Conservation (phyloP, 2,113 vertebrate genomes). For the Corythaeola cristata region DNA sequence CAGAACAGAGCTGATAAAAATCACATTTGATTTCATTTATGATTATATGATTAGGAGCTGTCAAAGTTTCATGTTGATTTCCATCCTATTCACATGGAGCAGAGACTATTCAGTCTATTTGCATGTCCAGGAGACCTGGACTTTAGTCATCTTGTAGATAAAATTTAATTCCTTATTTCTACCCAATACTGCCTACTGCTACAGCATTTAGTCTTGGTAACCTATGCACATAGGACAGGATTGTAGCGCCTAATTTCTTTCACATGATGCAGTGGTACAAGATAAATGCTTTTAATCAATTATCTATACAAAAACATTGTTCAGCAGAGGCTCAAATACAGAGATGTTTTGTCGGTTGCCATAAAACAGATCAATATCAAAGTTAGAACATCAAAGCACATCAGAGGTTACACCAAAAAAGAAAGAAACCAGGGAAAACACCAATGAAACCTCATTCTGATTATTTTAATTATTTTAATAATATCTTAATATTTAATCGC, state of each 20-base stretch:
- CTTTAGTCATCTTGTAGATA: background rate
- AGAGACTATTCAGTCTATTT: background rate
- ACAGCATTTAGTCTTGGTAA: background rate
- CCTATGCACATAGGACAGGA: background rate
- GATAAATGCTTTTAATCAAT: background rate
- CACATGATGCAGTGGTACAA: background rate
- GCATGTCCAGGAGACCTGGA: background rate
- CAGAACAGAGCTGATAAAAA: background rate
- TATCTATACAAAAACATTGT: background rate
- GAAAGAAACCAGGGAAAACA: background rate
- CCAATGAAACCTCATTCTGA: background rate
- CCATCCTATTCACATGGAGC: background rate
- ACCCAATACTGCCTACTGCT: background rate
- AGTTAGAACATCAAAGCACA: background rate
- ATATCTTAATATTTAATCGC: background rate
- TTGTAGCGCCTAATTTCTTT: background rate
- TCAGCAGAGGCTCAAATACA: background rate
- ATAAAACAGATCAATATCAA: background rate
- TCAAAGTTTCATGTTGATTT: background rate
- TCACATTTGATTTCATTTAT: background rate
- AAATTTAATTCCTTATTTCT: background rate
- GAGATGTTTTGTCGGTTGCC: background rate
- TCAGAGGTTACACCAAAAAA: background rate
- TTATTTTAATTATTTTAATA: background rate
- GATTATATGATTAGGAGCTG: background rate